Percentiles rank a stretch among this genome's conserved stretches.
Conservation (phyloP, 2,888 invertebrate species). For the Aleiodes testaceus region DNA sequence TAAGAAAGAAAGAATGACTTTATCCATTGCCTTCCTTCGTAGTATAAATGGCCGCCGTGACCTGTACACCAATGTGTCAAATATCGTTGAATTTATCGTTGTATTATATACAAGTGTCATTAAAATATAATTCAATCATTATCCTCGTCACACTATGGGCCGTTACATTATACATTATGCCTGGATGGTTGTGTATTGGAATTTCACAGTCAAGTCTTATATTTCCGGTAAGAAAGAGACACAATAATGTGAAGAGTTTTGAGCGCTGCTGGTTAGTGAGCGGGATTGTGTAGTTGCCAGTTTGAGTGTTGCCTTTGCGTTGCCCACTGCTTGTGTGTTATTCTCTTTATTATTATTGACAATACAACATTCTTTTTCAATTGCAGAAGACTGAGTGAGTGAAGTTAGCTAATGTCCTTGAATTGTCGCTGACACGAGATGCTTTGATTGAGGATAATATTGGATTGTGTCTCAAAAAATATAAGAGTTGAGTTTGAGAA, state of each 20-base stretch:
- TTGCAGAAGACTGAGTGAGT: background rate
- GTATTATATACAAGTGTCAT: conserved; percentile 12
- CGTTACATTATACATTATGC: background rate
- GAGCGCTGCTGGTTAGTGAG: conserved; percentile 29
- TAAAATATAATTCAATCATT: conserved; percentile 14
- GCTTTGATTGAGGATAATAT: conserved; percentile 6
- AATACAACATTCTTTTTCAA: background rate
- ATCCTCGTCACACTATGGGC: conserved; percentile 5
- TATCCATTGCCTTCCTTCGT: background rate
- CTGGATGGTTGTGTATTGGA: background rate
- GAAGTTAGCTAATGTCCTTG: background rate
- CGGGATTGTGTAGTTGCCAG: conserved; percentile 25
- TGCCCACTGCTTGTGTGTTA: conserved; percentile 16
- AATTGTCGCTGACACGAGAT: background rate
- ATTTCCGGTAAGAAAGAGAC: conserved; percentile 29
- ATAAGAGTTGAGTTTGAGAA: conserved; percentile 4
- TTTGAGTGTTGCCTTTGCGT: conserved; percentile 28
- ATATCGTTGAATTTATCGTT: conserved; percentile 58
- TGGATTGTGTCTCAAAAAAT: conserved; percentile 8
- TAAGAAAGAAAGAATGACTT: conserved; percentile 11
- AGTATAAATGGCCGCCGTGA: conserved; percentile 64
- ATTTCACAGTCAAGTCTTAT: conserved; percentile 30
- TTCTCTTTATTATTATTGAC: background rate
- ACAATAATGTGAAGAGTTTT: conserved; percentile 24
- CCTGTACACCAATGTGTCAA: conserved; percentile 59